Evolutionary conservation across 1,140 invertebrate species (phyloP).

Genomic region (Physella acuta): DNA sequence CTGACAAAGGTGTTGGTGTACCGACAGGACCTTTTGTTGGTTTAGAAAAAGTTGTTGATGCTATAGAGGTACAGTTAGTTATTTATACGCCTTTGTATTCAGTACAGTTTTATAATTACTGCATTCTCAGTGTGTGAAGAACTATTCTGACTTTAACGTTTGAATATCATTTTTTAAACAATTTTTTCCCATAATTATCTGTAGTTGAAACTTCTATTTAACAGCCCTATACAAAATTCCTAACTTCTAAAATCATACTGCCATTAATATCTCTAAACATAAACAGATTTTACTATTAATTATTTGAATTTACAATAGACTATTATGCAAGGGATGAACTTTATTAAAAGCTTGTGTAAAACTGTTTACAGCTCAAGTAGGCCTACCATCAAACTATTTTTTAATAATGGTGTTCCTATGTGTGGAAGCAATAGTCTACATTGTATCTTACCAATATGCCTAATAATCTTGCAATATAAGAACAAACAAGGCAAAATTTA

Average conservation of each 20-base stretch:
- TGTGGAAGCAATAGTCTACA: too few species aligned
- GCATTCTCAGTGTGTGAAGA: background rate
- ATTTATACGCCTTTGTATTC: background rate
- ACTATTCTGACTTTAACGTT: background rate
- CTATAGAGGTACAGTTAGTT: slow-evolving; percentile 44
- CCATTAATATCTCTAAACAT: too few species aligned
- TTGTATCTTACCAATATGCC: too few species aligned
- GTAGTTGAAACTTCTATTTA: background rate
- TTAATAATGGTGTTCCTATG: too few species aligned
- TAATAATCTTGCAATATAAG: background rate
- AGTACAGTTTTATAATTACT: background rate
- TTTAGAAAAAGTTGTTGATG: slow-evolving; percentile 43
- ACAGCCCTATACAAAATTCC: background rate
- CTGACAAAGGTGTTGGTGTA: slow-evolving; percentile 41
- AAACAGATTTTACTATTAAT: too few species aligned
- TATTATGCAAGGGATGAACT: too few species aligned
- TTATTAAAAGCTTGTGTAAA: too few species aligned
- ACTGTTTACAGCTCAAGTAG: too few species aligned
- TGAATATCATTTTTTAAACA: background rate
- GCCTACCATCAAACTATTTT: too few species aligned
- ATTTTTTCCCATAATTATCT: background rate
- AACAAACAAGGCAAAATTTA: background rate
- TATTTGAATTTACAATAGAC: too few species aligned
- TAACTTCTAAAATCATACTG: background rate
- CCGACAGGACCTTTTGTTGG: slow-evolving; percentile 42